Evolutionary conservation across 1,140 invertebrate species (phyloP), one percentile per base, ranked within the genome.

Genomic region (Drosophila chauvacae): DNA sequence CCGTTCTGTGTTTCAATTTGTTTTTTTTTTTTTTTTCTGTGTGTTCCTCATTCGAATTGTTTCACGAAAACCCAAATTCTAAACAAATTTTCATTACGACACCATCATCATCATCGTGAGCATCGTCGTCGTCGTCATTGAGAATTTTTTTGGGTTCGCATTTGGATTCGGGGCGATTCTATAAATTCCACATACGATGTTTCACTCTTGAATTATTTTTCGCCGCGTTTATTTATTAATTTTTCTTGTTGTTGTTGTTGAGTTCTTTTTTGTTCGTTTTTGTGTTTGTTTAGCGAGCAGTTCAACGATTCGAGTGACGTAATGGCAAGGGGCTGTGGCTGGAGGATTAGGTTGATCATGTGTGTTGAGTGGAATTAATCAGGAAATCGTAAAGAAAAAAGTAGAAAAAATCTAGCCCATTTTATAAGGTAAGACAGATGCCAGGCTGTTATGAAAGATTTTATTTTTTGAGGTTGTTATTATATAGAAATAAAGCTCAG

Each of bases 41-140:
- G 28, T 66, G 60, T 30, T 62, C 1, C 26, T 68, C 64, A 48
- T 63, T 48, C 44, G 42, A 69, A 86, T 81, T 87, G 75, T 70
- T 87, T 66, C 72, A 79, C 70, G 79, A 80, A 76, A 82, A 65
- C n/a, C 28, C 48, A 48, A 83, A 88, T 77, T 77, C 77, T 77
- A 88, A 87, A 88, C 84, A 88, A 83, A 70, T 77, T 87, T 77
- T 66, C 55, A 88, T 87, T 87, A 90, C 84, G 84, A 88, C 84
- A 87, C 69, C 76, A 70, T 35, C 65, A 77, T 57, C 71, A 84
- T 55, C 75, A 77, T 81, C 48, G 66, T 60, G 56, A 23, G 10
- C 51, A 61, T 10, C 33, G 62, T n/a, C 53, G 55, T 58, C 55
- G 39, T 45, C 69, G 69, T 74, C 72, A 74, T 62, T 73, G 58